Base-by-base conservation (phyloP, 2,888 invertebrate genomes). In the Campoplex nolae region DNA sequence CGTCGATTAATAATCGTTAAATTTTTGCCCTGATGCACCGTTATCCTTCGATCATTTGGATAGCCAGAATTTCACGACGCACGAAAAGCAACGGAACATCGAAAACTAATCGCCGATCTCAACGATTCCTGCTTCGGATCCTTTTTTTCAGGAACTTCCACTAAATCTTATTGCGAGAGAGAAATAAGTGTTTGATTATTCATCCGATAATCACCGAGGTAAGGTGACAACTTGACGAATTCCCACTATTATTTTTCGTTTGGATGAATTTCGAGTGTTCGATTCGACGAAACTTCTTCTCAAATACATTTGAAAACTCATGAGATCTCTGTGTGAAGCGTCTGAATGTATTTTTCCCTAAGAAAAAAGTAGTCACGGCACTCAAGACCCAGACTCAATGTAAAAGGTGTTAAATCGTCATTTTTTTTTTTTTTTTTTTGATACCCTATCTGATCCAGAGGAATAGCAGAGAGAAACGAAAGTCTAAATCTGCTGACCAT, bases 391-490 rank as follows among this genome's bases (percentile, higher is more conserved):
- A 62, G 13, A 16, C 13, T 62, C 62, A 16, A 32, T 32, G n/a
- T 42, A 42, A 54, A 68, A 38, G 38, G 74, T 67, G 51, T 16
- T 65, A 18, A 11, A 16, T 54, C 62, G n/a, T 35, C 35, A 23
- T 68, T 65, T 67, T 68, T 70, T 45, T 71, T 48, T 84, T n/a
- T 68, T 65, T 67, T 68, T 70, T 45, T 71, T 48, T 84, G 28
- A 23, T 51, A n/a, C 54, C 68, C 58, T 32, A 70, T 75, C 42
- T 16, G 48, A 48, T 48, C 62, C 76, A 45, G 13, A 65, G 18
- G 23, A 56, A 83, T 70, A 70, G 23, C 62, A 56, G 51, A 45
- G 71, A 62, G 79, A 86, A 71, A 80, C 75, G 83, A 86, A 86
- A 86, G 86, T 76, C 75, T 74, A 70, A 48, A 51, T 23, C n/a